phyloP scores from a whole-genome alignment of 2,888 invertebrate species.

The Leucophora obtusa region DNA sequence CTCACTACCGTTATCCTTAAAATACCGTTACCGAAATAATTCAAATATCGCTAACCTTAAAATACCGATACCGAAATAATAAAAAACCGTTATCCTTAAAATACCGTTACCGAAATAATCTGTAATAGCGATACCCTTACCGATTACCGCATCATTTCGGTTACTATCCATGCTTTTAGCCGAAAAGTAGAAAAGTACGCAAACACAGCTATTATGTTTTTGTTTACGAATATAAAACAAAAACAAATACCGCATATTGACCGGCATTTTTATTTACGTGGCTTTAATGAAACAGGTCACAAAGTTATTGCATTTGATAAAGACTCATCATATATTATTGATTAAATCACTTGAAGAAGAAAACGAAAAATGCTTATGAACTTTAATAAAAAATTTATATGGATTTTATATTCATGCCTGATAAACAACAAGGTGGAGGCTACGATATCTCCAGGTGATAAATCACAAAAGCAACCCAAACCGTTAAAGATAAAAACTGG shows the following conservation, averaged over 20 bases:
- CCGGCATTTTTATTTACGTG: background rate
- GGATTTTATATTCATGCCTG: slow-evolving; percentile 3
- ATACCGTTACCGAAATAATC: too few species aligned
- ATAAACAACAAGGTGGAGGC: slow-evolving; percentile 27
- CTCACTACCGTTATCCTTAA: too few species aligned
- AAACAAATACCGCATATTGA: background rate
- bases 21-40: too few species aligned
- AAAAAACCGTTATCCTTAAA: too few species aligned
- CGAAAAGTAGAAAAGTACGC: too few species aligned
- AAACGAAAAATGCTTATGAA: background rate
- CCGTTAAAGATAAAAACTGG: slow-evolving; percentile 78
- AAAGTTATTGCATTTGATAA: background rate
- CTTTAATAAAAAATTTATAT: background rate
- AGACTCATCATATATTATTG: background rate
- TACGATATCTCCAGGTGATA: slow-evolving; percentile 73
- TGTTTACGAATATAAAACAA: slow-evolving; percentile 7
- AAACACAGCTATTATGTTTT: too few species aligned
- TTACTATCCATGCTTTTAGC: too few species aligned
- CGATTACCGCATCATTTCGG: too few species aligned
- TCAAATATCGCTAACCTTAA: too few species aligned
- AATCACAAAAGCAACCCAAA: slow-evolving; percentile 65
- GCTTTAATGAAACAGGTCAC: background rate
- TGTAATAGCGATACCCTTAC: too few species aligned
- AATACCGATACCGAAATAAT: too few species aligned
- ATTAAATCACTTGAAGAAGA: background rate